Evolutionary conservation across 2,113 vertebrate genomes (phyloP).

Genomic region (Bubo bubo): DNA sequence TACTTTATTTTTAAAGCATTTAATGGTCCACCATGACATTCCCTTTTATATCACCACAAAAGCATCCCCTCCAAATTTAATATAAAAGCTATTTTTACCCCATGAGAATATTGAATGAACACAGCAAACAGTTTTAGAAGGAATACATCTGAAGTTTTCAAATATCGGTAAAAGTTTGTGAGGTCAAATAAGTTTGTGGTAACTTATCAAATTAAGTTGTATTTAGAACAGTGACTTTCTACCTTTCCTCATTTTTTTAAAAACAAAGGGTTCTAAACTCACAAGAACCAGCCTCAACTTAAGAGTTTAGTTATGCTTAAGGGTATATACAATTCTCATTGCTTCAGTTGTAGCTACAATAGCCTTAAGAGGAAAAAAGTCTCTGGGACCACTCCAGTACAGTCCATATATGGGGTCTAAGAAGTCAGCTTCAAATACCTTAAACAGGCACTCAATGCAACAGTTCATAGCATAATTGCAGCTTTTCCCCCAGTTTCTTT

Average conservation of each 20-base stretch:
- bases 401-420: neutral
- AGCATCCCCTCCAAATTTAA: neutral
- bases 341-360: neutral
- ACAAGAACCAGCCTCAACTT: neutral
- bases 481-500: rapidly evolving
- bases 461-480: neutral
- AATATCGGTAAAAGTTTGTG: neutral
- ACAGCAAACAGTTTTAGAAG: neutral
- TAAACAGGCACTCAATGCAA: neutral
- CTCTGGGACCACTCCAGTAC: neutral
- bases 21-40: neutral
- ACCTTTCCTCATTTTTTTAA: neutral
- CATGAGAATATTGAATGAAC: neutral
- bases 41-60: neutral
- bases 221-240: neutral
- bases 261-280: neutral
- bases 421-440: neutral
- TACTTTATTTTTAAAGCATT: neutral
- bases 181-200: neutral
- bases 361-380: neutral
- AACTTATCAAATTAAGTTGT: neutral
- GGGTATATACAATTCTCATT: neutral
- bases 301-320: neutral
- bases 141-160: neutral
- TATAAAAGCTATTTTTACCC: neutral